Conservation (phyloP, 2,888 invertebrate species). For the Agriopis aurantiaria region DNA sequence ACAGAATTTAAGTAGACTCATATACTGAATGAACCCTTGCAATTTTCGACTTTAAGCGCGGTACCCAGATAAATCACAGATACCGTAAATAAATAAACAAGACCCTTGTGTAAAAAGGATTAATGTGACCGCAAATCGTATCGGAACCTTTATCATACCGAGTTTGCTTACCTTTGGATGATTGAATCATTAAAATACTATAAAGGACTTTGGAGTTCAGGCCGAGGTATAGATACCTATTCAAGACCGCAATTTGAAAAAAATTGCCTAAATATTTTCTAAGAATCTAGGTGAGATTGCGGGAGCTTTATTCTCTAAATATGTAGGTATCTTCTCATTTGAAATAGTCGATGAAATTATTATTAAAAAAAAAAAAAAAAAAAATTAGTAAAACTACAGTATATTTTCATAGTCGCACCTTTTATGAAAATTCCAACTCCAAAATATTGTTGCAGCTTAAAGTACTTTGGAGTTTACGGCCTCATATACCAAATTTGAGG, state of each 20-base stretch:
- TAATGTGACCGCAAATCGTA: constrained; percentile 37
- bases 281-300: no score
- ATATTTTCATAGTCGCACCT: not conserved
- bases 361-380: no score
- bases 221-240: no score
- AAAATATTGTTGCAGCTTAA: no score
- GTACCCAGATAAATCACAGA: constrained; percentile 46
- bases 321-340: no score
- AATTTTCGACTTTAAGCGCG: constrained; percentile 40
- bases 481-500: no score
- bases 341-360: no score
- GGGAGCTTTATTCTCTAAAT: no score
- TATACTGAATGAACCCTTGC: not conserved
- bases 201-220: not conserved
- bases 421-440: no score
- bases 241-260: no score
- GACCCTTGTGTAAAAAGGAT: constrained; percentile 46
- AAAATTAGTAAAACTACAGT: not conserved
- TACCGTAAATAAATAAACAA: constrained; percentile 52
- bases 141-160: constrained; percentile 15
- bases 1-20: not conserved
- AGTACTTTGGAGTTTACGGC: no score
- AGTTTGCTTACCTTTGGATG: not conserved
- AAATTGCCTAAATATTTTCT: no score
- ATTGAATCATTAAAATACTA: not conserved